Evolutionary conservation across 2,797 vertebrate genomes (phyloP).

Genomic region (Coregonus suidteri): DNA sequence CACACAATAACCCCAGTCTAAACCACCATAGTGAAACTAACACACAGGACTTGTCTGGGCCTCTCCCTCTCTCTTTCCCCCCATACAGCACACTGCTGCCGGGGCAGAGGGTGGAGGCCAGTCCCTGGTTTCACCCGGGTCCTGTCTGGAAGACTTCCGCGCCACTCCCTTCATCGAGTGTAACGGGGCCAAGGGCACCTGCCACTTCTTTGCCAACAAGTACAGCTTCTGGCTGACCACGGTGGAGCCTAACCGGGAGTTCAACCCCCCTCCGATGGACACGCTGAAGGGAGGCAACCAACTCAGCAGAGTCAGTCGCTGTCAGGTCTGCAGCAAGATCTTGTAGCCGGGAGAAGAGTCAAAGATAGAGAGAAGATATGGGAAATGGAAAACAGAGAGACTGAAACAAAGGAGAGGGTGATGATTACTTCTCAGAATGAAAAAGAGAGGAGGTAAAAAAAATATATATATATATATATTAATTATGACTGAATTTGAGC

Average conservation of each 20-base stretch:
- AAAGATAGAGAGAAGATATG: slow-evolving; percentile 22
- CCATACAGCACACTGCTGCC: slow-evolving; percentile 87
- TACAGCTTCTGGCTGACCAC: slow-evolving; percentile 98
- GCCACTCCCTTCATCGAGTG: slow-evolving; percentile 96
- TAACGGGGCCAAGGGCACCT: slow-evolving; percentile 86
- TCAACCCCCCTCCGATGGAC: slow-evolving; percentile 77
- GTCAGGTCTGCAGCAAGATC: slow-evolving; percentile 97
- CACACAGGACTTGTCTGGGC: background rate
- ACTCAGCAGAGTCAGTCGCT: slow-evolving; percentile 86
- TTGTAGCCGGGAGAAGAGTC: slow-evolving; percentile 70
- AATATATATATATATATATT: too few species aligned
- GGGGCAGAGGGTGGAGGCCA: slow-evolving; percentile 92
- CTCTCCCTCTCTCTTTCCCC: background rate
- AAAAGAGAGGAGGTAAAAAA: slow-evolving; percentile 1
- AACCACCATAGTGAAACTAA: background rate
- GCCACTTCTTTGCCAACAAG: slow-evolving; percentile 96
- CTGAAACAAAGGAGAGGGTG: slow-evolving; percentile 24
- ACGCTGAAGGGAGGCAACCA: slow-evolving; percentile 89
- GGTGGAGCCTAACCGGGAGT: slow-evolving; percentile 81
- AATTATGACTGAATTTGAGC: slow-evolving; percentile 29
- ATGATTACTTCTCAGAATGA: slow-evolving; percentile 2
- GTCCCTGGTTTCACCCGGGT: slow-evolving; percentile 92
- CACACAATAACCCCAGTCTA: background rate
- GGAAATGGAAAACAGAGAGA: slow-evolving; percentile 19
- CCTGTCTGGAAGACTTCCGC: slow-evolving; percentile 94